These are phyloP conservation scores for Tribolium madens DNA, from an alignment of 1,140 invertebrate species.

Conservation along the genomic window DNA sequence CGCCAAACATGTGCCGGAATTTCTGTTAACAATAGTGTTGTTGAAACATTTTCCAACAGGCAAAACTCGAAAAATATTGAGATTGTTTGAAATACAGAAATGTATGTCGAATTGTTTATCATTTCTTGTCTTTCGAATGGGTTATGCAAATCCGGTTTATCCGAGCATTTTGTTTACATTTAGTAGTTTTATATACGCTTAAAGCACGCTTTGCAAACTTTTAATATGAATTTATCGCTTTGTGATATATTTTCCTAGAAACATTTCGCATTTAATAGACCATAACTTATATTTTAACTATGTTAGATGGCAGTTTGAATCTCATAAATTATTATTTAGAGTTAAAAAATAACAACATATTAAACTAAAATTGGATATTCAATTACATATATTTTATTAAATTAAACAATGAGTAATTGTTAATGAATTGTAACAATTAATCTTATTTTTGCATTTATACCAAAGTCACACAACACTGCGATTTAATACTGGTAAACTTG, in stretches of 20 bases:
- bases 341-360: no score
- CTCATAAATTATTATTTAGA: no score
- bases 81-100: neutral
- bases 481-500: no score
- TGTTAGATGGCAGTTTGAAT: no score
- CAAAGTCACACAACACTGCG: no score
- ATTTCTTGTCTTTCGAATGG: constrained; percentile 24
- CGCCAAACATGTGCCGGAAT: neutral
- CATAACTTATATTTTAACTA: neutral
- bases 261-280: neutral
- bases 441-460: no score
- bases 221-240: neutral
- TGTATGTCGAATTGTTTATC: constrained; percentile 10
- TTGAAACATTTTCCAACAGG: no score
- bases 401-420: no score
- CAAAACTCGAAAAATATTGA: no score
- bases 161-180: constrained; percentile 29
- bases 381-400: no score
- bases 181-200: neutral
- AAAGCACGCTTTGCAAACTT: neutral
- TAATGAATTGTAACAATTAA: no score
- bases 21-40: neutral
- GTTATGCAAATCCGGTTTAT: constrained; percentile 20
- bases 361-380: no score
- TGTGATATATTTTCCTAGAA: neutral